Conservation (phyloP, 1,140 invertebrate genomes). For the Augochlora pura region DNA sequence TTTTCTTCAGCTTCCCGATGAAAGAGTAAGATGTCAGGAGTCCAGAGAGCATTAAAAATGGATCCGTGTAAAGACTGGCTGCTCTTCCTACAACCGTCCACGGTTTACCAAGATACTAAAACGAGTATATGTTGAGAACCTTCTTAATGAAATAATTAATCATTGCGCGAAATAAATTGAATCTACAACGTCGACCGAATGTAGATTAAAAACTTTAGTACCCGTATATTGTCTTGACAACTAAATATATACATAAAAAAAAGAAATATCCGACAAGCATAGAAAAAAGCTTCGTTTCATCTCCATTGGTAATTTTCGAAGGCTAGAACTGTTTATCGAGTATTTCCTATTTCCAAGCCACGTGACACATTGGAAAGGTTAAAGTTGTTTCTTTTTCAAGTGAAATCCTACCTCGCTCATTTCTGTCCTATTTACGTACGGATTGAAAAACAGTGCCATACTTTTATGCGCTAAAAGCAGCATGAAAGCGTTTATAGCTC, state of each 20-base stretch:
- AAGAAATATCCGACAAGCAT: no score
- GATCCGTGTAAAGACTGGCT: conserved; percentile 88
- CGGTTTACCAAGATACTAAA: conserved; percentile 83
- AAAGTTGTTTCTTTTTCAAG: not conserved
- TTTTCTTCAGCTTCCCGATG: conserved; percentile 81
- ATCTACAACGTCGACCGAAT: no score
- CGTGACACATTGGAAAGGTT: not conserved
- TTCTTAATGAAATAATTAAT: not conserved
- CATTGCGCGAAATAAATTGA: not conserved
- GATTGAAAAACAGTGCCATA: conserved; percentile 87
- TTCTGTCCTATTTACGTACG: conserved; percentile 85
- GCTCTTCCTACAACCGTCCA: conserved; percentile 87
- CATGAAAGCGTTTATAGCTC: conserved; percentile 85
- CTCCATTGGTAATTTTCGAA: no score
- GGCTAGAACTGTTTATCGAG: no score
- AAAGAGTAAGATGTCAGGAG: conserved; percentile 86
- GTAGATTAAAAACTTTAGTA: no score
- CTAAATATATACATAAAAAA: no score
- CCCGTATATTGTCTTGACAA: no score
- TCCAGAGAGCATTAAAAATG: conserved; percentile 88
- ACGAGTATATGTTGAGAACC: conserved; percentile 15
- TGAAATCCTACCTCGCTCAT: conserved; percentile 82
- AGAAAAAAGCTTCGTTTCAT: no score
- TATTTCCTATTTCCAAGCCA: no score
- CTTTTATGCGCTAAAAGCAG: conserved; percentile 86